Base-by-base conservation (phyloP, 2,797 vertebrate species). In the Merluccius polli region DNA sequence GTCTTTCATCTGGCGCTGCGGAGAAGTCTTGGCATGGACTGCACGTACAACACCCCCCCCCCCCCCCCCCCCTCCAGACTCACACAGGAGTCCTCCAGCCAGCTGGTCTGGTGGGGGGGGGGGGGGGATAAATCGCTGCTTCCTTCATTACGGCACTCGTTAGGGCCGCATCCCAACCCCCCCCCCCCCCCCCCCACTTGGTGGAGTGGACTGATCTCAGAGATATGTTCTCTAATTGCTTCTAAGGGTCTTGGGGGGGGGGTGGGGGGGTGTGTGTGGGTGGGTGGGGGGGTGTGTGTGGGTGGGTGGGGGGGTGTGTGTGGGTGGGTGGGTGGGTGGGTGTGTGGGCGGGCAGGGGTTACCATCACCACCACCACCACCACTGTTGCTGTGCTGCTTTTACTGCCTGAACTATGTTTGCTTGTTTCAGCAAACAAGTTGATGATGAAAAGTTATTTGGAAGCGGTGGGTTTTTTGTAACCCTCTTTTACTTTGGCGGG, bases 181-280 rank as follows among this genome's bases (percentile, higher is more conserved):
- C 4, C 4, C 80, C 82, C 86, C 88, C 86, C 87, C 87, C 87
- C 85, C 83, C 68, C 82, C 78, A 80, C 76, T 90, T 87, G 92
- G 88, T 88, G 87, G 82, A 90, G 77, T 4, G 48, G 87, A 90
- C 79, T 85, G 82, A 87, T 87, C 77, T 75, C 77, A 91, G 82
- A 91, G 82, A 82, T 82, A 86, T 81, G 82, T 81, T 78, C 73
- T 80, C 67, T 92, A 91, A 93, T 94, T 92, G 87, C 85, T 86
- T 93, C 84, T 90, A 90, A 91, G 89, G 89, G 86, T 87, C 83
- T 85, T 69, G 75, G 74, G 67, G 1, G 76, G 71, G 79, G 84
- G 81, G 63, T 85, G 36, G 70, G 79, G 83, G 80, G 59, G 86
- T 41, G 38, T 70, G 38, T 70, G 81, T 82, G 79, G 79, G 87